Base-by-base conservation (phyloP, 2,113 vertebrate species). In the Brachionichthys hirsutus region DNA sequence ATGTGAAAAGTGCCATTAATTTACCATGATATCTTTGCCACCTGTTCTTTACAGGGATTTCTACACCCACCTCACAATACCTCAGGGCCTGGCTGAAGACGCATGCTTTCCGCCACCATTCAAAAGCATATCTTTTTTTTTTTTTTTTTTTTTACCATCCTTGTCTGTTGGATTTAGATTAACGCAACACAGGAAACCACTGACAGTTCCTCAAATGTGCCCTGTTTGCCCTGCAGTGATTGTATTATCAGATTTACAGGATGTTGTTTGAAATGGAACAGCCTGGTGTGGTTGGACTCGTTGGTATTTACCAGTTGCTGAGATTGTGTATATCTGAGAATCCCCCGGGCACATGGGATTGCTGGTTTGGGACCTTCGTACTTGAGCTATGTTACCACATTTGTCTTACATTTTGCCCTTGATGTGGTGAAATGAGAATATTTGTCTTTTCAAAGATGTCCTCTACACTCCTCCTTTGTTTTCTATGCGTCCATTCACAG, bases 1-100 rank as follows among this genome's bases (percentile, higher is more conserved):
- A 66, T 79, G 63, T 82, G 43, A 58, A 66, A 87, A 87, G 87
- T 87, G 85, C 80, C 82, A 82, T 89, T 87, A 55, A 65, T 69
- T 75, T 78, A 41, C 67, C 51, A 30, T 65, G 16, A 71, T 62
- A 54, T 54, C 46, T 76, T 67, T 70, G 45, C 62, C 58, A 56
- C 22, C 53, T 66, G 20, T 67, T 62, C 54, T 73, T 50, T 15
- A 63, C 41, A 34, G 55, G 35, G 52, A 52, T 50, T 45, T 74
- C 52, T 70, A 51, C 50, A 52, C 50, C 77, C 34, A 13, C 46
- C 72, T 74, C 78, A 57, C 36, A 16, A 52, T 81, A 81, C 87
- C 85, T 85, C 87, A 88, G 81, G 82, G 64, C 78, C 58, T 67
- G 60, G 48, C 71, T 12, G 22, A 63, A 75, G 65, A 74, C 30